Base-by-base conservation (phyloP, 2,113 vertebrate genomes). In the Scolopax mira region DNA sequence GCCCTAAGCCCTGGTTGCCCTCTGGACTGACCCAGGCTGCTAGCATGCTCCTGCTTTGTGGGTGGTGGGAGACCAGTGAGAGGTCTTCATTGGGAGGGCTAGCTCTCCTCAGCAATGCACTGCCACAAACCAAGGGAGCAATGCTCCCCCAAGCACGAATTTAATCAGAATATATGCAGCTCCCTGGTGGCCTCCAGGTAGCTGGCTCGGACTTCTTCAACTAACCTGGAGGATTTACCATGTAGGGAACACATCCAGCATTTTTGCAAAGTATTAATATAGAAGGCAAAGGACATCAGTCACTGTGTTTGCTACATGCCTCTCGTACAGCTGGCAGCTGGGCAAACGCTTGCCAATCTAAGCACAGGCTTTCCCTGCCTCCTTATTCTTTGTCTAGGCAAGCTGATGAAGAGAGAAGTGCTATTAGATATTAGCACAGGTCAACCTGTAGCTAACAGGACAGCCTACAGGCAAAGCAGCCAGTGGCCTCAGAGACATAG, bases 31-130 rank as follows among this genome's bases (percentile, higher is more conserved):
- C 7, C 7, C 15, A 66, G 39, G 24, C 60, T 41, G 44, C 67
- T 0, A 1, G 46, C 35, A 28, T 0, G 1, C 8, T 80, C 22
- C 37, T 39, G 58, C 48, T 69, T 62, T 23, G n/a, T n/a, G n/a
- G n/a, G n/a, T n/a, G n/a, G n/a, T n/a, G n/a, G n/a, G n/a, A n/a
- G n/a, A 42, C 62, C 28, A 42, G 6, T 35, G 31, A 9, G 10
- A 66, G 7, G 23, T 67, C 35, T 81, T 35, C 0, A 1, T 0
- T 13, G 22, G 31, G 11, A 41, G 18, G 54, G 24, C 4, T 33
- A 42, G 21, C 18, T 55, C 42, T 70, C 62, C 35, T 1, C 0
- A 75, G 42, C 23, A n/a, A 37, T 3, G 16, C 30, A 23, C 41
- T n/a, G 16, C 27, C 48, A 48, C 15, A 39, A 17, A 25, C 41